phyloP scores from a whole-genome alignment of 1,140 invertebrate species.

The Limonius californicus region DNA sequence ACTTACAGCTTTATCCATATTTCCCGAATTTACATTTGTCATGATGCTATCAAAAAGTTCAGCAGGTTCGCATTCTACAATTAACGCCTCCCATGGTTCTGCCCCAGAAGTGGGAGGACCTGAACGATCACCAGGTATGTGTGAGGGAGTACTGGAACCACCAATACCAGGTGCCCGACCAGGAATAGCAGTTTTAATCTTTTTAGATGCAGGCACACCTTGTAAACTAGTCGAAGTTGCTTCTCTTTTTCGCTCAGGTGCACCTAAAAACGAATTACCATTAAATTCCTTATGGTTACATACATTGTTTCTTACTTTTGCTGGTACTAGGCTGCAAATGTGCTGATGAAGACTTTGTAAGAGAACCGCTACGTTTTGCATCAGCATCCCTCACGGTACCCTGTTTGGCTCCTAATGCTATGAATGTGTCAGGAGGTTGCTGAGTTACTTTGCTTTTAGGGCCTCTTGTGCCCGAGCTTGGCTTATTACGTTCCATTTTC shows the following conservation, averaged over 20 bases:
- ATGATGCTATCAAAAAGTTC: conserved; percentile 59
- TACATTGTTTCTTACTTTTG: conserved; percentile 30
- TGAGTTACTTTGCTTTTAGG: conserved; percentile 61
- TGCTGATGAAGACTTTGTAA: conserved; percentile 51
- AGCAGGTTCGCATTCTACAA: conserved; percentile 57
- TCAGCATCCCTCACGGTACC: conserved; percentile 50
- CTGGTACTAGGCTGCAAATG: conserved; percentile 46
- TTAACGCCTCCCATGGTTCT: conserved; percentile 57
- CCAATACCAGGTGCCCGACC: conserved; percentile 36
- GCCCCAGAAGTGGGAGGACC: conserved; percentile 28
- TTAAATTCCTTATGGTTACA: too few species aligned
- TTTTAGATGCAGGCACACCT: conserved; percentile 53
- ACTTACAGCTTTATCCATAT: conserved; percentile 60
- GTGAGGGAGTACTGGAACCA: conserved; percentile 44
- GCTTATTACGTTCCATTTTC: conserved; percentile 56
- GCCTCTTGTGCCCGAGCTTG: conserved; percentile 49
- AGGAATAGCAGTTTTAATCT: conserved; percentile 47
- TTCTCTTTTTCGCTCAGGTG: conserved; percentile 38
- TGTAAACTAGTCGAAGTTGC: conserved; percentile 35
- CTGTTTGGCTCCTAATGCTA: conserved; percentile 56
- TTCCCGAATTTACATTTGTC: conserved; percentile 56
- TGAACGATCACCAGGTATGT: conserved; percentile 39
- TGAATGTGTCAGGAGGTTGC: conserved; percentile 58
- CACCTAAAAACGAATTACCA: conserved; percentile 29
- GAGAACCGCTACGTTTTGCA: conserved; percentile 52